Evolutionary conservation across 1,140 invertebrate species (phyloP).

Genomic region (Ruditapes philippinarum): DNA sequence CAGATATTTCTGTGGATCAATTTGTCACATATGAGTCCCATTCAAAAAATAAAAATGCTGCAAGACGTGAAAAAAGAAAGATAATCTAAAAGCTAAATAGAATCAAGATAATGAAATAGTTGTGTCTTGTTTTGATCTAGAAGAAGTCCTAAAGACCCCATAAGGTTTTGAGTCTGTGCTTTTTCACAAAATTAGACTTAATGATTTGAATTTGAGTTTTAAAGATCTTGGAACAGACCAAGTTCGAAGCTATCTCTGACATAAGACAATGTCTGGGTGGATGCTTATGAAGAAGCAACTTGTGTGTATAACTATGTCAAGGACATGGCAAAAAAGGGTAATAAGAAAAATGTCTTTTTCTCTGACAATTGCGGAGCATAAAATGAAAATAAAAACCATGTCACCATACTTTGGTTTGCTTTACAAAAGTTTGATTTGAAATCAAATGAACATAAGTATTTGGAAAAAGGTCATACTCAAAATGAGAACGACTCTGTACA

Average conservation of each 20-base stretch:
- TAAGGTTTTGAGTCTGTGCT: slow-evolving; percentile 7
- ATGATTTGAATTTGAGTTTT: slow-evolving; percentile 35
- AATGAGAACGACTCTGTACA: slow-evolving; percentile 27
- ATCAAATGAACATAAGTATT: slow-evolving; percentile 15
- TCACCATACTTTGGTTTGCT: slow-evolving; percentile 1
- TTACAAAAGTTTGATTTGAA: neutral
- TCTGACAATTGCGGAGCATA: slow-evolving; percentile 15
- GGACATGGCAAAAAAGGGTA: neutral
- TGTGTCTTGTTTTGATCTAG: slow-evolving; percentile 39
- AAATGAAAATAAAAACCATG: slow-evolving; percentile 3
- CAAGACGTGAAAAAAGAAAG: slow-evolving; percentile 2
- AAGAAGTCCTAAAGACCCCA: slow-evolving; percentile 28
- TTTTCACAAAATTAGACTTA: slow-evolving; percentile 39
- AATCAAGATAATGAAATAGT: neutral
- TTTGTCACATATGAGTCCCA: neutral
- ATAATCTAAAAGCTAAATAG: slow-evolving; percentile 15
- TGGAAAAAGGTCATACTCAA: slow-evolving; percentile 15
- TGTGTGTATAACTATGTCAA: neutral
- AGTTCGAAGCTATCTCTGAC: neutral
- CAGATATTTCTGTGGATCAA: neutral
- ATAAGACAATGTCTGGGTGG: neutral
- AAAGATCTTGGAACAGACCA: slow-evolving; percentile 22
- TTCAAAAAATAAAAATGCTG: slow-evolving; percentile 16
- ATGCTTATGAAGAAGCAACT: neutral
- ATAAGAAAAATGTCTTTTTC: slow-evolving; percentile 20